Percentiles rank a stretch among this genome's conserved stretches.
These are phyloP conservation scores for Malthinus flaveolus DNA, from an alignment of 2,888 invertebrate species.

Conservation along the genomic window DNA sequence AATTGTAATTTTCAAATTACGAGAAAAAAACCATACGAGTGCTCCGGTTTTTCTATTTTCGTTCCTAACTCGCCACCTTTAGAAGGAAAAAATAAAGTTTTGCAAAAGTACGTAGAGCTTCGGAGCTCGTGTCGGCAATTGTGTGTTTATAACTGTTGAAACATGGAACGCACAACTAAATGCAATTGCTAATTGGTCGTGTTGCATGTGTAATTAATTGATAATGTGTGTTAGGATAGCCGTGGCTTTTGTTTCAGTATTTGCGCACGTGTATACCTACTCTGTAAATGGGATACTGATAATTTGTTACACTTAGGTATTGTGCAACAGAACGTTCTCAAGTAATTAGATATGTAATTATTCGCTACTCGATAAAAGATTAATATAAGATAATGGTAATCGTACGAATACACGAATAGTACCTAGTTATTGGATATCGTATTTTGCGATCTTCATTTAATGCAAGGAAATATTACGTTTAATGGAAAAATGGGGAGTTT, in stretches of 20 bases:
- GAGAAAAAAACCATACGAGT: too few relatives aligned
- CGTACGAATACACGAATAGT: not conserved
- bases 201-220: conserved; percentile 29
- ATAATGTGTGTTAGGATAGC: conserved; percentile 24
- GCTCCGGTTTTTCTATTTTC: too few relatives aligned
- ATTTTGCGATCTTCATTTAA: too few relatives aligned
- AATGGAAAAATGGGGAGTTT: too few relatives aligned
- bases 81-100: too few relatives aligned
- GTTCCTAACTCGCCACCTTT: too few relatives aligned
- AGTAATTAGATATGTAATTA: conserved; percentile 9
- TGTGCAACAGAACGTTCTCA: conserved; percentile 10
- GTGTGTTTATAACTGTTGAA: not conserved
- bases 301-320: conserved; percentile 3
- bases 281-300: conserved; percentile 11
- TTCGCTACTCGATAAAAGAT: conserved; percentile 8
- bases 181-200: conserved; percentile 34
- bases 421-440: too few relatives aligned
- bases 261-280: conserved; percentile 9
- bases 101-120: too few relatives aligned
- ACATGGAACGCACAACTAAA: conserved; percentile 34
- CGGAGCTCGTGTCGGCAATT: not conserved
- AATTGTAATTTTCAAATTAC: too few relatives aligned
- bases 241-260: conserved; percentile 17
- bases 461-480: too few relatives aligned
- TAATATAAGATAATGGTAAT: conserved; percentile 8